Evolutionary conservation across 2,888 invertebrate genomes (phyloP).

Genomic region (Eupithecia abbreviata): DNA sequence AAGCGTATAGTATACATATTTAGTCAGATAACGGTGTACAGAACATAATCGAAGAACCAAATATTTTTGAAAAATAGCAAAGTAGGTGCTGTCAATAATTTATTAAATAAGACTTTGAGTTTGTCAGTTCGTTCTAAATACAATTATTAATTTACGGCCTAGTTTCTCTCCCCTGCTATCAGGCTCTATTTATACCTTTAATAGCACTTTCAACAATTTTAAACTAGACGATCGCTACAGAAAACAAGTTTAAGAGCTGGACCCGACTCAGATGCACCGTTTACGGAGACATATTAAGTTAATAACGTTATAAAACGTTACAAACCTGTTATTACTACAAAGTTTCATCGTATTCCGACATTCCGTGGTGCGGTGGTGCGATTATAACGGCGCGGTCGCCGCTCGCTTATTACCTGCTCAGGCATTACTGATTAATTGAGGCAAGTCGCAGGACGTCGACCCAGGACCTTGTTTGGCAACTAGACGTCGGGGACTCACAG

Average conservation of each 20-base stretch:
- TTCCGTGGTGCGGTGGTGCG: conserved; percentile 40
- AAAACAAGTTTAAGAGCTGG: conserved; percentile 27
- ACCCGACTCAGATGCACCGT: conserved; percentile 34
- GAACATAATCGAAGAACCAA: too few relatives aligned
- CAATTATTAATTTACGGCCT: not conserved
- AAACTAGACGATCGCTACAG: conserved; percentile 24
- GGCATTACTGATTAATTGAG: conserved; percentile 60
- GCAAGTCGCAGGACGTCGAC: conserved; percentile 59
- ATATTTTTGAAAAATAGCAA: too few relatives aligned
- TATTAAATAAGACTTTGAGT: not conserved
- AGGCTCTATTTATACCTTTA: not conserved
- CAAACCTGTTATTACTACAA: conserved; percentile 38
- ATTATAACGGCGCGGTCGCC: conserved; percentile 49
- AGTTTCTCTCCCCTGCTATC: not conserved
- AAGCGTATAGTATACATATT: not conserved
- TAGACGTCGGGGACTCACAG: conserved; percentile 55
- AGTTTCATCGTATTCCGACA: conserved; percentile 40
- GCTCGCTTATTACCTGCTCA: conserved; percentile 50
- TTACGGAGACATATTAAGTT: conserved; percentile 42
- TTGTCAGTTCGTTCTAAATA: not conserved
- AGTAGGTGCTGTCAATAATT: not conserved
- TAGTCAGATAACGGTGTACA: too few relatives aligned
- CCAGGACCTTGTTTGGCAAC: conserved; percentile 55
- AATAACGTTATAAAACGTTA: conserved; percentile 44
- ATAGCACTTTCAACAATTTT: conserved; percentile 20